Conservation (phyloP, 2,888 invertebrate species). For the Ischnus inquisitorius region DNA sequence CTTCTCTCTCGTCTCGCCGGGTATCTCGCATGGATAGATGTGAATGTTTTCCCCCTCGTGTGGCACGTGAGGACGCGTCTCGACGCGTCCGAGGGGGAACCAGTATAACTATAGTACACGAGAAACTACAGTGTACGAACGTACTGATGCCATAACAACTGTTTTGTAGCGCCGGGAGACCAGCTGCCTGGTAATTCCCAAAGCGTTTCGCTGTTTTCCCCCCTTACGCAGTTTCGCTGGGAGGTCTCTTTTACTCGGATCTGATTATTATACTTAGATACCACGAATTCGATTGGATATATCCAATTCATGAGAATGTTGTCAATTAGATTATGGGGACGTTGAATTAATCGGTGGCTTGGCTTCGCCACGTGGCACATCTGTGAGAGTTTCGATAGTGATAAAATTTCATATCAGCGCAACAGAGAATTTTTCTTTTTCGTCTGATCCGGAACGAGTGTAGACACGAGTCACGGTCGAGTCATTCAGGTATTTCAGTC, state of each 20-base stretch:
- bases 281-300: conserved; percentile 21
- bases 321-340: not conserved
- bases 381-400: not conserved
- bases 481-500: not conserved
- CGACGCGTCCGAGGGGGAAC: not conserved
- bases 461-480: not conserved
- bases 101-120: not conserved
- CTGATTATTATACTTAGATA: not conserved
- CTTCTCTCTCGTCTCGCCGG: conserved; percentile 9
- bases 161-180: not conserved
- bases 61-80: not conserved
- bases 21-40: not conserved
- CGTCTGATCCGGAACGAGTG: not conserved
- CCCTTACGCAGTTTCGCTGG: conserved; percentile 4
- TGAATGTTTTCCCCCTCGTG: not conserved
- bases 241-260: conserved; percentile 15
- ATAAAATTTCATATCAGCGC: not conserved
- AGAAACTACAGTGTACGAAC: not conserved
- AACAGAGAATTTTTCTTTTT: not conserved
- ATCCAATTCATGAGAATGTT: not conserved
- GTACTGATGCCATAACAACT: not conserved
- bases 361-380: not conserved
- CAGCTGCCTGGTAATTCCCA: conserved; percentile 57
- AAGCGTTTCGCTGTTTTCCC: conserved; percentile 41
- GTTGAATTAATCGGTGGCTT: not conserved